A percentile compares a stretch with the other conserved stretches of the same genome.
Evolutionary conservation across 2,113 vertebrate species (phyloP).

Genomic region (Capreolus pygargus): DNA sequence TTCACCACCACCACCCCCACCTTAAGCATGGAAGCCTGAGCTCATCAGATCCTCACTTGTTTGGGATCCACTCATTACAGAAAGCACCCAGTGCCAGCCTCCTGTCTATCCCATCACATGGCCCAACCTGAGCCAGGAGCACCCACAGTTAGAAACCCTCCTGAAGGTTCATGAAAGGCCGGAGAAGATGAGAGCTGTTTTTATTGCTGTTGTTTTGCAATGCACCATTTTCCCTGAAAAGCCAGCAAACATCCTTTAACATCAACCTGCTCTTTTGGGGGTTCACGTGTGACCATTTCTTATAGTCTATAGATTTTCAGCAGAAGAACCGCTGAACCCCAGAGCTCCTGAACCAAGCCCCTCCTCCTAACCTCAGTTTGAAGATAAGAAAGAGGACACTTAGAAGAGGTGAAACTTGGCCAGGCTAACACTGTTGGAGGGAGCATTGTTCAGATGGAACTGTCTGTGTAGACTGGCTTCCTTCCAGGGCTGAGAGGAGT

Average conservation of each 20-base stretch:
- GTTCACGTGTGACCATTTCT: background rate
- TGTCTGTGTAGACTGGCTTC: background rate
- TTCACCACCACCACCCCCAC: background rate
- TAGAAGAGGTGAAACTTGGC: background rate
- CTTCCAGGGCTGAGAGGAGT: background rate
- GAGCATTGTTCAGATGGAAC: background rate
- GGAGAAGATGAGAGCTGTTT: background rate
- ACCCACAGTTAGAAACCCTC: background rate
- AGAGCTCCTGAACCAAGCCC: background rate
- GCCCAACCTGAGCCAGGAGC: background rate
- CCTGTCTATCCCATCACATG: accelerated
- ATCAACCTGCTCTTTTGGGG: background rate
- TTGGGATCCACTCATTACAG: background rate
- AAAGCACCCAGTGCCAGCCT: background rate
- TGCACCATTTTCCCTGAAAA: background rate
- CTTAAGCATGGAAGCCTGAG: background rate
- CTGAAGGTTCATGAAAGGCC: background rate
- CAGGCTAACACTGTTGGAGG: background rate
- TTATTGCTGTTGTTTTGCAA: background rate
- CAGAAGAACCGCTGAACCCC: background rate
- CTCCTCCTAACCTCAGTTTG: background rate
- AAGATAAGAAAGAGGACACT: background rate
- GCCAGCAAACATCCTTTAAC: background rate
- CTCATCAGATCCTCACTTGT: background rate
- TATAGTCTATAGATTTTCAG: background rate